Percentiles rank a stretch among this genome's conserved stretches.
Conservation (phyloP, 2,888 invertebrate species). For the Eudasyphora cyanicolor region DNA sequence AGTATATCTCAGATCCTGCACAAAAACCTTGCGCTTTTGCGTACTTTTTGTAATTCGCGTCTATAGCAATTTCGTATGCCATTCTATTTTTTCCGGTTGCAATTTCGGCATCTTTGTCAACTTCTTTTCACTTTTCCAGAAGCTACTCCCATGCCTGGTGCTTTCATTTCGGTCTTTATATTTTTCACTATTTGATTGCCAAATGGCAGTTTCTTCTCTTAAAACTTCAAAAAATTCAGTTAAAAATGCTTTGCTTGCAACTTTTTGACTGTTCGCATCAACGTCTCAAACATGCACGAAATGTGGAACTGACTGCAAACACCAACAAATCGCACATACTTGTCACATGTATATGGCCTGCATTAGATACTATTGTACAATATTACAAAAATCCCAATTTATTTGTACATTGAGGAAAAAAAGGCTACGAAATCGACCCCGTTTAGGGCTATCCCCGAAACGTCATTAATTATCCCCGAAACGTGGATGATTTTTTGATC, state of each 20-base stretch:
- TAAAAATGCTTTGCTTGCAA: constrained; percentile 22
- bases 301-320: not conserved
- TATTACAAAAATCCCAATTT: no score
- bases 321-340: constrained; percentile 1
- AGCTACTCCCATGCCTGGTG: constrained; percentile 28
- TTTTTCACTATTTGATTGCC: constrained; percentile 25
- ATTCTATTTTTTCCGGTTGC: constrained; percentile 26
- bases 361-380: no score
- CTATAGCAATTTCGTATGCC: not conserved
- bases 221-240: constrained; percentile 34
- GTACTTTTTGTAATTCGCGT: not conserved
- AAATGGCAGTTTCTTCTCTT: constrained; percentile 14
- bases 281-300: not conserved
- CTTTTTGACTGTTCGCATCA: not conserved
- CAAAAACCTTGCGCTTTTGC: constrained; percentile 4
- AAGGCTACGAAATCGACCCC: no score
- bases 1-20: not conserved
- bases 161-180: constrained; percentile 23
- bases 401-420: no score
- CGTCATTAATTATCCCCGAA: no score
- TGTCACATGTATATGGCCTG: not conserved
- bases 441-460: no score
- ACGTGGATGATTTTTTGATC: no score
- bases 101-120: constrained; percentile 21
- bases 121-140: constrained; percentile 24